phyloP scores from a whole-genome alignment of 2,888 invertebrate species.

The Drosophila melanocephala region DNA sequence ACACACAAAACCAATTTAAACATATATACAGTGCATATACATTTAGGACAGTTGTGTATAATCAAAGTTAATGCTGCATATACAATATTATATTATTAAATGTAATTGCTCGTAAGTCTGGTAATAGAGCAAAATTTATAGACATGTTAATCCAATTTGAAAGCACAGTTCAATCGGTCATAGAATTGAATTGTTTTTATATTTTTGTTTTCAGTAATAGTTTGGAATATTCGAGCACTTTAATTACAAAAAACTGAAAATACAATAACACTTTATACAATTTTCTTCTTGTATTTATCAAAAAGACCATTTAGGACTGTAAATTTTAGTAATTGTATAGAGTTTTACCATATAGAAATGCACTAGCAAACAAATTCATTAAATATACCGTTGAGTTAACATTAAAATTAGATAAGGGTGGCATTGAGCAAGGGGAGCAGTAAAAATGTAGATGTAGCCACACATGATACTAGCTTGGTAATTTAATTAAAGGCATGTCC shows the following conservation, averaged over 20 bases:
- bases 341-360: slow-evolving; percentile 20
- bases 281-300: slow-evolving; percentile 6
- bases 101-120: slow-evolving; percentile 20
- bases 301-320: slow-evolving; percentile 57
- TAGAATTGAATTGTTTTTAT: slow-evolving; percentile 7
- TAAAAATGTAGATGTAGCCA: slow-evolving; percentile 48
- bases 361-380: slow-evolving; percentile 36
- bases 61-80: slow-evolving; percentile 75
- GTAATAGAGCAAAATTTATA: slow-evolving; percentile 17
- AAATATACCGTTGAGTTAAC: slow-evolving; percentile 67
- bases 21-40: slow-evolving; percentile 3
- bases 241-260: background rate
- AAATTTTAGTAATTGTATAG: slow-evolving; percentile 49
- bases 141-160: slow-evolving; percentile 11
- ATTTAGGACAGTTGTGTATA: slow-evolving; percentile 61
- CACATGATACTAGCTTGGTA: slow-evolving; percentile 59
- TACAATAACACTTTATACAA: background rate
- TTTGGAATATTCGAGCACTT: background rate
- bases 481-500: slow-evolving; percentile 60
- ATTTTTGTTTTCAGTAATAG: background rate
- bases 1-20: slow-evolving; percentile 28
- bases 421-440: slow-evolving; percentile 27
- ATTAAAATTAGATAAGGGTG: slow-evolving; percentile 56
- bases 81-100: slow-evolving; percentile 65
- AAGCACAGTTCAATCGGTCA: slow-evolving; percentile 17